Conservation (phyloP, 2,113 vertebrate genomes). For the Nycticorax nycticorax region DNA sequence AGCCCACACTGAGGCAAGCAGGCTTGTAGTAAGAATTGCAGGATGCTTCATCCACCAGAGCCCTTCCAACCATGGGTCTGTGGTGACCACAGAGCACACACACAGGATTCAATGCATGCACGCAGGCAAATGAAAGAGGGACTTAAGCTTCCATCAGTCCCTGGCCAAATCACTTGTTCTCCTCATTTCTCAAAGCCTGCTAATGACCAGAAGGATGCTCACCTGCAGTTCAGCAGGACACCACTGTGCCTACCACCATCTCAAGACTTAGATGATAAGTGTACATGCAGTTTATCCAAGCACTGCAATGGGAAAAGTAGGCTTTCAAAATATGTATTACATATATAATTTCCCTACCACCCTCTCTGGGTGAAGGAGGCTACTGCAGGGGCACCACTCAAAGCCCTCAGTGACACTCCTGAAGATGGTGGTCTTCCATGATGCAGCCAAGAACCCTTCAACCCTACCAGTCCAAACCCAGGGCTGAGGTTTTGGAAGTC, state of each 20-base stretch:
- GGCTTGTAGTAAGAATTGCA: neutral
- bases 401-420: neutral
- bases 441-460: neutral
- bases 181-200: neutral
- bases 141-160: neutral
- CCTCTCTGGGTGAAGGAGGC: neutral
- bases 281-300: neutral
- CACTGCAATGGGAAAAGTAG: neutral
- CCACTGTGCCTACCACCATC: fast-evolving
- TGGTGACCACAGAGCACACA: neutral
- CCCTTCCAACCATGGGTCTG: neutral
- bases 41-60: neutral
- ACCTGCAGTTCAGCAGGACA: neutral
- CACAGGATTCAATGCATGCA: neutral
- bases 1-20: neutral
- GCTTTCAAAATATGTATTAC: neutral
- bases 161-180: neutral
- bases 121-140: fast-evolving
- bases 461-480: neutral
- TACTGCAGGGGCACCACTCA: neutral
- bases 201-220: neutral
- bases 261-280: neutral
- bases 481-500: neutral
- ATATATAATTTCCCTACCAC: neutral
- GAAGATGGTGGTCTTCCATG: neutral